Evolutionary conservation across 1,140 invertebrate genomes (phyloP), one percentile per base, ranked within the genome.

Genomic region (Tetragonula clypearis): DNA sequence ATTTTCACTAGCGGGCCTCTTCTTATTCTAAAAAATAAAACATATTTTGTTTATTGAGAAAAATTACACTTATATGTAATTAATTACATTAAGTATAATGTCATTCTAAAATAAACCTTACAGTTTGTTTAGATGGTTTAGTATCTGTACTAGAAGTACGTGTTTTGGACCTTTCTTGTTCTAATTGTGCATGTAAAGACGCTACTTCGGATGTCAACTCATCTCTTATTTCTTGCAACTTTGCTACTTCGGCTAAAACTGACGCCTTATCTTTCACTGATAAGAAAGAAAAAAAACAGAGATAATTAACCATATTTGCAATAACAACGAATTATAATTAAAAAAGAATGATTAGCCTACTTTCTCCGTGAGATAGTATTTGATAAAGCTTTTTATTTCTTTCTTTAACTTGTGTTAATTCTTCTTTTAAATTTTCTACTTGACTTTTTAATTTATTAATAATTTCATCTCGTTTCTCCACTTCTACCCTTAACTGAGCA

Each of bases 191-290:
- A 92, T 97, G 96, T 26, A 98, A 93, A 65, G 95, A 93, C 23
- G 95, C 92, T 49, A 98, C 95, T 95, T 98, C 96, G 9, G 96
- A 96, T 26, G 97, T 97, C 11, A 98, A 93, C 92, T 98, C 97
- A 85, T 97, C 96, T 88, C 97, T 96, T 41, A 97, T 96, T 74
- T 96, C 95, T 69, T 96, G 95, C 78, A 98, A 93, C 87, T 96
- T 96, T 76, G 97, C 97, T 68, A 98, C 96, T 93, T 98, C 97
- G n/a, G 96, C 94, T 79, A 98, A 92, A 21, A 98, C 96, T 83
- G 97, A 96, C 2, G 97, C 97, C 93, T 98, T 98, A 82, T 98
- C 97, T 93, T 96, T 96, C 96, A 97, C 97, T 97, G 95, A n/a
- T 75, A 77, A 41, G n/a, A 4, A 68, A 41, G 58, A 77, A 49